phyloP scores from a whole-genome alignment of 2,888 invertebrate genomes.

The Itoplectis maculator region DNA sequence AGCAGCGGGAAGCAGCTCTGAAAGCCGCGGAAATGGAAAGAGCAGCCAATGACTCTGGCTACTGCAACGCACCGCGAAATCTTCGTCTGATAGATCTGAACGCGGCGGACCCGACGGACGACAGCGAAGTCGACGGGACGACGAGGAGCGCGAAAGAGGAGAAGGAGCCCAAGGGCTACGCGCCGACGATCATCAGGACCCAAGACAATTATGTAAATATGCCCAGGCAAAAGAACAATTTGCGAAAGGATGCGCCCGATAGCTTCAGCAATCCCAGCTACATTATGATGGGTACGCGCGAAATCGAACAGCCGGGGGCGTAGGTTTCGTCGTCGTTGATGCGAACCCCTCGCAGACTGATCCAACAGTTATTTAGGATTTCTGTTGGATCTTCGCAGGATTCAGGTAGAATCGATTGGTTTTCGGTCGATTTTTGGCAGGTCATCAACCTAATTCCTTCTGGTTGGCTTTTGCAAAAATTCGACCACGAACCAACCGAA shows the following conservation, averaged over 20 bases:
- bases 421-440: too few relatives aligned
- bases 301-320: conserved; percentile 21
- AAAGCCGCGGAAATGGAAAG: background rate
- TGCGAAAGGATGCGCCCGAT: conserved; percentile 76
- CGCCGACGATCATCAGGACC: conserved; percentile 78
- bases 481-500: too few relatives aligned
- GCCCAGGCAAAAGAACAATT: conserved; percentile 85
- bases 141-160: conserved; percentile 37
- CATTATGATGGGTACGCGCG: conserved; percentile 76
- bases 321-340: conserved; percentile 26
- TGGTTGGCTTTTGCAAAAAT: too few relatives aligned
- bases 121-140: background rate
- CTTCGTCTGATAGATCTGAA: conserved; percentile 74
- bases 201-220: conserved; percentile 86
- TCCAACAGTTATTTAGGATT: too few relatives aligned
- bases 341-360: too few relatives aligned
- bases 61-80: conserved; percentile 79
- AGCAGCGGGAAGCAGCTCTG: conserved; percentile 73
- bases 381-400: too few relatives aligned
- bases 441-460: too few relatives aligned
- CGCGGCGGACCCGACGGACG: conserved; percentile 22
- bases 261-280: conserved; percentile 84
- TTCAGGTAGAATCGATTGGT: too few relatives aligned
- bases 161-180: conserved; percentile 69
- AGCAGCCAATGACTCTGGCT: conserved; percentile 75